Base-by-base conservation (phyloP, 2,888 invertebrate species). In the Venusia cambrica region DNA sequence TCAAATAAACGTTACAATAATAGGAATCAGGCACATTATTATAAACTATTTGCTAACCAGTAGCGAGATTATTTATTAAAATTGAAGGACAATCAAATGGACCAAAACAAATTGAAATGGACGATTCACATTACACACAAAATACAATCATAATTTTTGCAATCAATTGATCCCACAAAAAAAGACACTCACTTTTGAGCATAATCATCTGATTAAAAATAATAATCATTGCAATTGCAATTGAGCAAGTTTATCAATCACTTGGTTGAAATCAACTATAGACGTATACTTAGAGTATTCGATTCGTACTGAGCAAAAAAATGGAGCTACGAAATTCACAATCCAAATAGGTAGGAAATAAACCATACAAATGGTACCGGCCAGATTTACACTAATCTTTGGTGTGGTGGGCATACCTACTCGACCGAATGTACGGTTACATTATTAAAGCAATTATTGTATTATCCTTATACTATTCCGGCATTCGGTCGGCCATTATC, bases 11-110 rank as follows among this genome's bases (percentile, higher is more conserved):
- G 72, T 45, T 48, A 79, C 69, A 79, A 73, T 83, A 84, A 80
- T 84, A 87, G 85, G 85, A 87, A 85, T 85, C 85, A 83, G 85
- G 81, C 84, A 83, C 80, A 80, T 80, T 75, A 74, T 68, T 62
- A 16, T 35, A 22, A 58, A 70, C 64, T 77, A 81, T 72, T 58
- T 53, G 67, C 73, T 78, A 80, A 62, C 73, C 73, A 77, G 73
- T 74, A 73, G 68, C 59, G 54, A 54, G 50, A 48, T 38, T 33
- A 51, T 57, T 48, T 57, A 57, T 60, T 61, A 65, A 55, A 65
- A 53, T 62, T 57, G 50, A 52, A 61, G 51, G 39, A 42, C 49
- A 50, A 45, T 48, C 49, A 54, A 37, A 40, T 53, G 46, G 46
- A 60, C 60, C 57, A 61, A 45, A 51, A 50, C 34, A 45, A 57